Conservation (phyloP, 1,140 invertebrate species). For the Mizuhopecten yessoensis region DNA sequence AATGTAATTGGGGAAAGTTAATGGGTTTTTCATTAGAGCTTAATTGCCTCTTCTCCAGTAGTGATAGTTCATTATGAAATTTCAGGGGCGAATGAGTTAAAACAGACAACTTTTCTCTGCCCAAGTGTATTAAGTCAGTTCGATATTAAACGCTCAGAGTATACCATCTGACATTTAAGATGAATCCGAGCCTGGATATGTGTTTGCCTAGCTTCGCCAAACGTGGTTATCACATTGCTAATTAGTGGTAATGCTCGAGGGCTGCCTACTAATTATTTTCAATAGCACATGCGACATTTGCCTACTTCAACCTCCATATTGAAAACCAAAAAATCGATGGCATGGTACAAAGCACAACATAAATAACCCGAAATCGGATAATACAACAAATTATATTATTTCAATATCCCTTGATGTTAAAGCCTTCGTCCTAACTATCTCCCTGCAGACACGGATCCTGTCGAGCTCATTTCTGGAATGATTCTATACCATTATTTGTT, state of each 20-base stretch:
- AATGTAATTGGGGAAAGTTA: too few species aligned
- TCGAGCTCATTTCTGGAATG: neutral
- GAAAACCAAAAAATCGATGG: conserved; percentile 28
- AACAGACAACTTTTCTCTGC: too few species aligned
- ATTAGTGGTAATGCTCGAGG: neutral
- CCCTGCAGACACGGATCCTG: neutral
- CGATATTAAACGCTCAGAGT: neutral
- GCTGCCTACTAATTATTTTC: neutral
- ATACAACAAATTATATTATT: neutral
- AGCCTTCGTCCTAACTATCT: neutral
- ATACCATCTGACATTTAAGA: neutral
- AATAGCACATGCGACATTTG: neutral
- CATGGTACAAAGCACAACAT: neutral
- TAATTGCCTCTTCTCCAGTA: too few species aligned
- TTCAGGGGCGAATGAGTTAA: too few species aligned
- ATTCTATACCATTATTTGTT: too few species aligned
- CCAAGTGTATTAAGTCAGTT: too few species aligned
- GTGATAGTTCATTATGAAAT: too few species aligned
- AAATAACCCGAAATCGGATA: neutral
- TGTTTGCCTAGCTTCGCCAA: neutral
- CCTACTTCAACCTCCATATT: neutral
- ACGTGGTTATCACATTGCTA: neutral
- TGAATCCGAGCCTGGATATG: neutral
- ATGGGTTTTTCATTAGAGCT: too few species aligned
- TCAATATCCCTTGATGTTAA: neutral